Base-by-base conservation (phyloP, 1,140 invertebrate genomes). In the Penaeus chinensis region DNA sequence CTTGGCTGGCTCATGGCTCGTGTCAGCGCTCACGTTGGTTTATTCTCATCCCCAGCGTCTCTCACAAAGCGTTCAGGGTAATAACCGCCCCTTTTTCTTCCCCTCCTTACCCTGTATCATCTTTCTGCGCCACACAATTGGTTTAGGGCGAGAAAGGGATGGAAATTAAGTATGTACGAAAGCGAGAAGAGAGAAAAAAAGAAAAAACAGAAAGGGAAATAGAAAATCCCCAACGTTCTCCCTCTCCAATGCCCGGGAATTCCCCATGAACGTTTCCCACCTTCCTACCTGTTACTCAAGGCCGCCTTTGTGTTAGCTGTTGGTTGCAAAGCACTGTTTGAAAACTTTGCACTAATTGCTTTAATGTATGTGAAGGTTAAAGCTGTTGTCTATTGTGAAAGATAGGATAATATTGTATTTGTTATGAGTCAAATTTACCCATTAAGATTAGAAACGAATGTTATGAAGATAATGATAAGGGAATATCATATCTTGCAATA, bases 381-480 rank as follows among this genome's bases (percentile, higher is more conserved):
- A 87, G 85, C 85, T 87, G 85, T 87, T 87, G 85, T 87, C 78
- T 87, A 87, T 87, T 82, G 85, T 87, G 85, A 87, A 87, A 87
- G 85, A 69, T 87, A 87, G 85, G 80, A 82, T 87, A 82, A 87
- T 32, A 87, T 42, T 87, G 84, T 85, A 87, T 87, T 87, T 87
- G 85, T 87, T 87, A 87, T 81, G 85, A 87, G 79, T 82, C 80
- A 82, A 62, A 87, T 79, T 54, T 76, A 81, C 85, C 82, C 80
- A 87, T 87, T 87, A 76, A 82, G 79, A 61, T 61, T 76, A 82
- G 79, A 82, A 76, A 86, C 37, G 61, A 82, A 87, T 82, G 27
- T 74, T 37, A 74, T 74, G 19, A n/a, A 32, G 42, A 77, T 85
- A 69, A 65, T 77, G 77, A 85, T 85, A 85, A 87, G 54, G 79